These are phyloP conservation scores for Haliclona indistincta DNA, from an alignment of 37 sponge, comb jelly and placozoan genomes.

Conservation along the genomic window DNA sequence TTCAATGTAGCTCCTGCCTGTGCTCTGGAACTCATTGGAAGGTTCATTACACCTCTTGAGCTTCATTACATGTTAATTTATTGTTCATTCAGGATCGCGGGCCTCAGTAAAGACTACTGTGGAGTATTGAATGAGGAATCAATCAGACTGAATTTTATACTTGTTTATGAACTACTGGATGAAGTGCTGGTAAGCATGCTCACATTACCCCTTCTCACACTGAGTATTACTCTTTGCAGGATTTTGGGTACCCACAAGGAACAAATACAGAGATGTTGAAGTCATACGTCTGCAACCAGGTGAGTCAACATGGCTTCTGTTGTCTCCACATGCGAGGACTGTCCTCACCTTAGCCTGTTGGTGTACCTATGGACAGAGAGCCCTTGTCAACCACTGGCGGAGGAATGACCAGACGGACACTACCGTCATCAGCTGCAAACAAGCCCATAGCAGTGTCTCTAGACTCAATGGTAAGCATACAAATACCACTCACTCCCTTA, in stretches of 20 bases:
- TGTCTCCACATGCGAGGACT: no score
- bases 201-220: constrained; percentile 2
- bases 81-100: constrained; percentile 58
- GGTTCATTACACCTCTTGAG: no score
- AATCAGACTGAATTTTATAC: constrained; percentile 86
- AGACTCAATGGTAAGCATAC: constrained; percentile 55
- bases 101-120: constrained; percentile 93
- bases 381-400: background rate
- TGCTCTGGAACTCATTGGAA: constrained; percentile 78
- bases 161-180: constrained; percentile 90
- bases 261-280: constrained; percentile 90
- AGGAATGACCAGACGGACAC: constrained; percentile 15
- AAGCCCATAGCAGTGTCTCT: constrained; percentile 81
- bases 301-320: no score
- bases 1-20: constrained; percentile 86
- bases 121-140: constrained; percentile 93
- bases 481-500: background rate
- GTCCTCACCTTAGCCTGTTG: no score
- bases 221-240: constrained; percentile 40
- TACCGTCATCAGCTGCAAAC: constrained; percentile 85
- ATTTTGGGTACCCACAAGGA: constrained; percentile 92
- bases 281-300: constrained; percentile 84
- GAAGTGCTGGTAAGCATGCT: constrained; percentile 81
- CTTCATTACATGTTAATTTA: background rate
- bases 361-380: background rate